These are phyloP conservation scores for Acestrorhynchus altus DNA, from an alignment of 2,797 vertebrate species.

Conservation along the genomic window DNA sequence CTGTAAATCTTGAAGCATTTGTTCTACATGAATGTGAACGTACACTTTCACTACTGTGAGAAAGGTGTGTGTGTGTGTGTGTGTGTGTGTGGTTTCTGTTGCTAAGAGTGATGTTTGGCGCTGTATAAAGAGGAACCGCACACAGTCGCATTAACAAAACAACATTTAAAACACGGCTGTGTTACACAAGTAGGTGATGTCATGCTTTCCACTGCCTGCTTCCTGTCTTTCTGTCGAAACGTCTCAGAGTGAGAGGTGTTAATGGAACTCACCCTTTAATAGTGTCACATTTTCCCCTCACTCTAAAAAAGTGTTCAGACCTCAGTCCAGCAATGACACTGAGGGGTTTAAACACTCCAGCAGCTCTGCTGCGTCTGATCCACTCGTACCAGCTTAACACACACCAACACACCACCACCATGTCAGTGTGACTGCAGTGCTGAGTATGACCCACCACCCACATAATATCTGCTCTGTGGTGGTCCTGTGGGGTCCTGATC, in stretches of 20 bases:
- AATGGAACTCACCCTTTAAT: background rate
- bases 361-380: no score
- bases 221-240: background rate
- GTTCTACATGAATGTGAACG: background rate
- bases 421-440: no score
- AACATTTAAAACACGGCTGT: background rate
- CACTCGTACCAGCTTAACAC: no score
- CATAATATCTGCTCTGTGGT: no score
- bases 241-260: background rate
- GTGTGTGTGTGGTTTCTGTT: constrained; percentile 27
- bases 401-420: no score
- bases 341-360: no score
- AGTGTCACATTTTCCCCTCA: background rate
- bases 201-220: background rate
- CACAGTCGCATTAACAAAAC: background rate
- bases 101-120: background rate
- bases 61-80: background rate
- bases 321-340: background rate
- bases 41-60: background rate
- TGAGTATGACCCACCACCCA: no score
- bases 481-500: no score
- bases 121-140: constrained; percentile 32
- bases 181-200: constrained; percentile 13
- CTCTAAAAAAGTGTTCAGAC: no score
- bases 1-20: no score